Percentiles rank a stretch among this genome's conserved stretches.
Evolutionary conservation across 2,113 vertebrate genomes (phyloP).

Genomic region (Antigone vipio): DNA sequence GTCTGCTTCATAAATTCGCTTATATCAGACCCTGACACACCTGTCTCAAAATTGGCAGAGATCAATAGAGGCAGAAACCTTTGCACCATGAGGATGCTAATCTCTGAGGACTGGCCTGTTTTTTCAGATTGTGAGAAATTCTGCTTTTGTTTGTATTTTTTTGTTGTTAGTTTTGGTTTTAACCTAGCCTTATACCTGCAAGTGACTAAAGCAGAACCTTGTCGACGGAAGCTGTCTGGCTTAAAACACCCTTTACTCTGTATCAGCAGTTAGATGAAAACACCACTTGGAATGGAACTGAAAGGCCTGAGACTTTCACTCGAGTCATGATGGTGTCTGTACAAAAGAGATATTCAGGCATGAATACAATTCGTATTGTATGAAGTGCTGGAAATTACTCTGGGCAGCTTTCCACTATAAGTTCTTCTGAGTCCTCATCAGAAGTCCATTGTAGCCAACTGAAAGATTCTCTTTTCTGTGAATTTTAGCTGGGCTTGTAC

Average conservation of each 20-base stretch:
- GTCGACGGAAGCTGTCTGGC: neutral
- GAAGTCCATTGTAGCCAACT: neutral
- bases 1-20: slow-evolving; percentile 20
- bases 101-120: neutral
- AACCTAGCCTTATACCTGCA: neutral
- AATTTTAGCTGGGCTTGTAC: neutral
- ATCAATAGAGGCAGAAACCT: slow-evolving; percentile 7
- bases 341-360: neutral
- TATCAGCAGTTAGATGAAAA: neutral
- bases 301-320: neutral
- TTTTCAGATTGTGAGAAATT: neutral
- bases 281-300: neutral
- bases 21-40: neutral
- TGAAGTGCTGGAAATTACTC: neutral
- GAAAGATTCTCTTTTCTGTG: neutral
- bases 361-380: neutral
- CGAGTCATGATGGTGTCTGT: neutral
- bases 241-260: neutral
- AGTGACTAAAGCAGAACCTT: neutral
- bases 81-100: neutral
- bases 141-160: neutral
- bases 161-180: neutral
- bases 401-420: neutral
- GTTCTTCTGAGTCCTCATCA: neutral
- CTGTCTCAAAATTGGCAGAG: neutral